Base-by-base conservation (phyloP, 2,797 vertebrate genomes). In the Prionace glauca region DNA sequence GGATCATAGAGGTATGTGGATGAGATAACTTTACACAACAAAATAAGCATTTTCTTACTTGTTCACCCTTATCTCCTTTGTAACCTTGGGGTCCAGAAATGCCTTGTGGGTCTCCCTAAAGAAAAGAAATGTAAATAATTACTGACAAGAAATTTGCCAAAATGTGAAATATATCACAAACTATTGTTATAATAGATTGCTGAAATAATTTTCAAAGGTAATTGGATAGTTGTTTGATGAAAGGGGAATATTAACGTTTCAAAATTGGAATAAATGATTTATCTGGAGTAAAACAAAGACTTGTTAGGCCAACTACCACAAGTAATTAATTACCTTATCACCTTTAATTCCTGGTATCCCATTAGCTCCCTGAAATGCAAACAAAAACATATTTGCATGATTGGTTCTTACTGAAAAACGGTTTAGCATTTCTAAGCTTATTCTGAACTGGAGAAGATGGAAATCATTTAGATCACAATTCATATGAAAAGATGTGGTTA, bases 51-150 rank as follows among this genome's bases (percentile, higher is more conserved):
- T 93, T 95, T 95, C 98, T 98, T 95, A 99, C 98, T 0, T 95
- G 94, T 1, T 98, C 97, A 96, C 98, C 98, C 97, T 99, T 99
- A 87, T 96, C 96, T 60, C 98, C 98, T 96, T 98, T 99, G 95
- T 98, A 98, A 67, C 98, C 98, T 67, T 98, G 98, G 14, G 98
- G 98, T 84, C 98, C 98, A 84, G 97, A 98, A 96, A 97, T 96
- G 16, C 98, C 98, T 95, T 97, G 96, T 9, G 97, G 96, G 10
- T 98, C 98, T 0, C 98, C 98, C 98, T 99, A 95, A 0, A 95
- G 12, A 95, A 95, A 96, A 60, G 91, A 45, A 81, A 69, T 65
- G 81, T 14, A 69, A 77, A 29, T 60, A 79, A 5, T 41, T 26
- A 95, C 26, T 69, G 3, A 26, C 24, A 22, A 11, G n/a, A 67